phyloP scores from a whole-genome alignment of 2,888 invertebrate species.

The Toxonevra muliebris region DNA sequence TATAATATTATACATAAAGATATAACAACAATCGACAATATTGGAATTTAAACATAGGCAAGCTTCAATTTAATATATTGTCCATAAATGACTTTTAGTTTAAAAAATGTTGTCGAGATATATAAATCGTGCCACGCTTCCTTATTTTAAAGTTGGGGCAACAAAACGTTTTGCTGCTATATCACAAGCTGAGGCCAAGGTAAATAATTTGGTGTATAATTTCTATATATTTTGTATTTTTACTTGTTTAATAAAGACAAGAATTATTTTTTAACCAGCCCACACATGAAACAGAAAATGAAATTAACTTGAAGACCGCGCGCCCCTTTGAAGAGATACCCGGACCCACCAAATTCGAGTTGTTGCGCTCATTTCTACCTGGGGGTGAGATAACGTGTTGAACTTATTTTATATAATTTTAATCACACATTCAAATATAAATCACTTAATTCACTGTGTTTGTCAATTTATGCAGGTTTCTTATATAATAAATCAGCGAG shows the following conservation, averaged over 20 bases:
- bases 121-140: not conserved
- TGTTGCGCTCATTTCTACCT: conserved; percentile 51
- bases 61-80: not conserved
- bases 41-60: not conserved
- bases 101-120: conserved; percentile 17
- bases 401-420: not conserved
- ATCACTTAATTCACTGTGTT: not conserved
- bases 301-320: conserved; percentile 43
- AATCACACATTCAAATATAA: too few relatives aligned
- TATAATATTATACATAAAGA: not conserved
- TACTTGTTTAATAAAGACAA: not conserved
- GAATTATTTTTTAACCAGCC: not conserved
- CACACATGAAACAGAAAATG: conserved; percentile 1
- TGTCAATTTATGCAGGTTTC: conserved; percentile 40
- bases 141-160: not conserved
- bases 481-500: conserved; percentile 40
- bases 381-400: conserved; percentile 47
- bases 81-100: not conserved
- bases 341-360: conserved; percentile 49
- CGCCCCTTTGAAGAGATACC: conserved; percentile 52
- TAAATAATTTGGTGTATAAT: not conserved
- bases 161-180: not conserved
- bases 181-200: conserved; percentile 9
- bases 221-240: too few relatives aligned
- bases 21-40: not conserved